These are phyloP conservation scores for Acholoe squamosa DNA, from an alignment of 2,888 invertebrate genomes.

Conservation along the genomic window DNA sequence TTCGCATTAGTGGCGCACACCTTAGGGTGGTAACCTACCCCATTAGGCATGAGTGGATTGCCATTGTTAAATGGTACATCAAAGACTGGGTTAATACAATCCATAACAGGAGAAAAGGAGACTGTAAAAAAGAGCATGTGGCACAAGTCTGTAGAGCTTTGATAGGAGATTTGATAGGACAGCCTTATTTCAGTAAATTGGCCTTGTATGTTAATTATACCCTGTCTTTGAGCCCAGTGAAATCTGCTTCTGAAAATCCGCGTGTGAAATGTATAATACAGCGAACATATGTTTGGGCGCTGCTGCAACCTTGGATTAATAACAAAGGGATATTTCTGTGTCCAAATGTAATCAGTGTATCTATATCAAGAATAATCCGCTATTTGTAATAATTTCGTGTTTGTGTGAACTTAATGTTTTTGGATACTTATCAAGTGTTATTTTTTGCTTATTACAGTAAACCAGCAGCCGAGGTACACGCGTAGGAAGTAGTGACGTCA, in stretches of 20 bases:
- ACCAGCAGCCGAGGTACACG: slow-evolving; percentile 43
- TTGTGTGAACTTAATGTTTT: too few species aligned
- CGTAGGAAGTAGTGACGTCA: slow-evolving; percentile 34
- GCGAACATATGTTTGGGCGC: too few species aligned
- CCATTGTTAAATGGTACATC: neutral
- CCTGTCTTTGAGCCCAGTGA: too few species aligned
- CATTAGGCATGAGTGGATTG: slow-evolving; percentile 29
- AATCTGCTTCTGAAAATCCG: too few species aligned
- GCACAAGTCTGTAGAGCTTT: neutral
- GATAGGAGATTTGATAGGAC: slow-evolving; percentile 5
- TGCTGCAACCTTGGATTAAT: too few species aligned
- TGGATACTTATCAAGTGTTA: neutral
- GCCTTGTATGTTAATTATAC: neutral
- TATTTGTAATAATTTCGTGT: too few species aligned
- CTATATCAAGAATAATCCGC: too few species aligned
- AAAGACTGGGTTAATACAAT: slow-evolving; percentile 1
- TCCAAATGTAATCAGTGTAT: too few species aligned
- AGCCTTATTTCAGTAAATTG: neutral
- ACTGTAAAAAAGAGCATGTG: slow-evolving; percentile 25
- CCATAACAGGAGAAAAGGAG: neutral
- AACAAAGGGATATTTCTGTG: too few species aligned
- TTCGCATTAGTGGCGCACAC: neutral
- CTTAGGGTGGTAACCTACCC: slow-evolving; percentile 9
- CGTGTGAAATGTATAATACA: too few species aligned
- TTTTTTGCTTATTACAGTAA: slow-evolving; percentile 33